Conservation (phyloP, 23 tunicate genomes). For the Oikopleura albicans region DNA sequence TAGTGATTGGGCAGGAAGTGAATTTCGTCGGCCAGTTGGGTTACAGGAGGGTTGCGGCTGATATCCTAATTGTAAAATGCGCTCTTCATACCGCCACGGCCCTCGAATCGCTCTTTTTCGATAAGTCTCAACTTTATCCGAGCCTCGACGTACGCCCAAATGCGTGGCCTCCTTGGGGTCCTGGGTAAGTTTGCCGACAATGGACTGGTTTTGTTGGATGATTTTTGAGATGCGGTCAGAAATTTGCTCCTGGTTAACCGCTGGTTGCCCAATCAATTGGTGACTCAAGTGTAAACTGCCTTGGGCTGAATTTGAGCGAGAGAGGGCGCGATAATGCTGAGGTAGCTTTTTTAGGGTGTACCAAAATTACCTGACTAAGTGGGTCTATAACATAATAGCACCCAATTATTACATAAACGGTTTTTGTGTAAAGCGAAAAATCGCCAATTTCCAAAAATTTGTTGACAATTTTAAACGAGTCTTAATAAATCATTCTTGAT, state of each 20-base stretch:
- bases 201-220: neutral
- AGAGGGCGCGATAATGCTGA: neutral
- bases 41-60: neutral
- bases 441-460: no score
- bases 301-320: neutral
- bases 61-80: neutral
- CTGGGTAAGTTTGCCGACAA: neutral
- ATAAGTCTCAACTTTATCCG: neutral
- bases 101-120: neutral
- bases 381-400: no score
- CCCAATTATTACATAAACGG: no score
- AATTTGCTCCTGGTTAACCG: neutral
- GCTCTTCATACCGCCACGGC: slow-evolving; percentile 16
- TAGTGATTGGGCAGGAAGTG: neutral
- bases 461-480: no score
- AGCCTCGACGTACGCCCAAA: neutral
- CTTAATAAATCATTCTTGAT: no score
- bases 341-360: no score
- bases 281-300: neutral
- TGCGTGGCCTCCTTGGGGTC: neutral
- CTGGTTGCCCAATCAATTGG: neutral
- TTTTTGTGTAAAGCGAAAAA: no score
- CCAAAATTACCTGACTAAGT: no score
- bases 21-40: neutral
- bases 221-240: neutral